phyloP scores from a whole-genome alignment of 2,888 invertebrate genomes.

The Dilophus febrilis region DNA sequence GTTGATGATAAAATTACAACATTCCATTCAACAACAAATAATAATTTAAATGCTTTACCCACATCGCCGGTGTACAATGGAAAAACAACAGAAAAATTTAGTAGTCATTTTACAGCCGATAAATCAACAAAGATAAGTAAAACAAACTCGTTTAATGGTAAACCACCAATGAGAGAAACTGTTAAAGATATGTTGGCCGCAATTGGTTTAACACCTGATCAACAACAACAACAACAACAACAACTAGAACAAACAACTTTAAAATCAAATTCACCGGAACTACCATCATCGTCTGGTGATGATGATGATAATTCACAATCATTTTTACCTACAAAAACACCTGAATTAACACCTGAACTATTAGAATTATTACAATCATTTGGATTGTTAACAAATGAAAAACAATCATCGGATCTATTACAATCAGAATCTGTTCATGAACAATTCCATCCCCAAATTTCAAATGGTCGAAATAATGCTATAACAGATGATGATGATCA shows the following conservation, averaged over 20 bases:
- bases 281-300: conserved; percentile 11
- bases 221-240: neutral
- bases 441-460: conserved; percentile 15
- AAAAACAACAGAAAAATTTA: conserved; percentile 17
- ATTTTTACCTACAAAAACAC: conserved; percentile 7
- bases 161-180: conserved; percentile 21
- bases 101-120: conserved; percentile 31
- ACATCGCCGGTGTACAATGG: neutral
- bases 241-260: conserved; percentile 13
- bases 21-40: conserved; percentile 1
- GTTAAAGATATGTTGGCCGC: conserved; percentile 29
- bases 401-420: neutral
- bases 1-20: conserved; percentile 11
- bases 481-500: conserved; percentile 7
- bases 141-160: conserved; percentile 10
- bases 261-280: conserved; percentile 11
- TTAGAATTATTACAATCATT: conserved; percentile 30
- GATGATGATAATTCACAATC: conserved; percentile 11
- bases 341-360: conserved; percentile 18
- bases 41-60: neutral
- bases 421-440: neutral
- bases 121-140: neutral
- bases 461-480: conserved; percentile 12
- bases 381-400: conserved; percentile 22
- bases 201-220: conserved; percentile 24